A percentile compares a stretch with the other conserved stretches of the same genome.
Evolutionary conservation across 2,797 vertebrate genomes (phyloP).

Genomic region (Luscinia megarhynchos): DNA sequence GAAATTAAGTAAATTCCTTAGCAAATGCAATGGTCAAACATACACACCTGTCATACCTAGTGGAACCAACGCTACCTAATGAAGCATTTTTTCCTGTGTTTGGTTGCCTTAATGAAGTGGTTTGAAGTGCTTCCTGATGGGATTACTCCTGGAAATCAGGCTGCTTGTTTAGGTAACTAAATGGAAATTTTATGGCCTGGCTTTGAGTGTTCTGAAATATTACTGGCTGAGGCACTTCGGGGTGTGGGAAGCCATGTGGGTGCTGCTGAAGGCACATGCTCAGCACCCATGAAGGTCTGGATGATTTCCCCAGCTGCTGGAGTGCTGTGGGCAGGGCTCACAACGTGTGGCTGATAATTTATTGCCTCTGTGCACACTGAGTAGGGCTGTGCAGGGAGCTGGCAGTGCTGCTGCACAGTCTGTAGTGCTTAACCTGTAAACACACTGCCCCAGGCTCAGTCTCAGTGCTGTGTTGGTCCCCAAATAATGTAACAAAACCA

Average conservation of each 20-base stretch:
- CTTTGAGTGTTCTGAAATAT: neutral
- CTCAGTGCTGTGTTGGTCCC: neutral
- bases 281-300: neutral
- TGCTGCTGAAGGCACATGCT: neutral
- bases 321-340: neutral
- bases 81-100: neutral
- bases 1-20: neutral
- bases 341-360: neutral
- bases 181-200: neutral
- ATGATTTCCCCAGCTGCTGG: rapidly evolving
- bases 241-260: neutral
- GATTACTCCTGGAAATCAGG: neutral
- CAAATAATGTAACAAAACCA: neutral
- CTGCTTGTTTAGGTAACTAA: neutral
- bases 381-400: neutral
- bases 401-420: neutral
- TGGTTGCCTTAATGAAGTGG: neutral
- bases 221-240: neutral
- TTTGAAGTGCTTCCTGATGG: neutral
- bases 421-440: neutral
- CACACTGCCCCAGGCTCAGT: neutral
- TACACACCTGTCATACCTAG: neutral
- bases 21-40: neutral
- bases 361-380: neutral
- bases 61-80: neutral